phyloP scores from a whole-genome alignment of 2,888 invertebrate species.

The Muschampia plurimacula region DNA sequence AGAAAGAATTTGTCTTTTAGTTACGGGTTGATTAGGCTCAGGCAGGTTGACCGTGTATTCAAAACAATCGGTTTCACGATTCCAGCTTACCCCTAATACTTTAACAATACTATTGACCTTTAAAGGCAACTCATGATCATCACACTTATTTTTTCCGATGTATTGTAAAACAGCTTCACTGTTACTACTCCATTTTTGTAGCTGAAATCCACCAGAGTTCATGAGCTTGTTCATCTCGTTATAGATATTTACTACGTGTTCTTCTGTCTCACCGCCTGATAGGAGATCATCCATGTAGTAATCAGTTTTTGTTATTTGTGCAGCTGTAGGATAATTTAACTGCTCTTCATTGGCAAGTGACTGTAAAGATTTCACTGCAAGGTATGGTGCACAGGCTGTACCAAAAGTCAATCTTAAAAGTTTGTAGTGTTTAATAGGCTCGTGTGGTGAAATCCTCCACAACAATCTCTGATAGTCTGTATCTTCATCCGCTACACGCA shows the following conservation, averaged over 20 bases:
- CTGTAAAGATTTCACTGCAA: conserved; percentile 44
- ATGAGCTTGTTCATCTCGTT: neutral
- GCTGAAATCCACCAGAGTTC: too few species aligned
- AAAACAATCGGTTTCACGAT: conserved; percentile 44
- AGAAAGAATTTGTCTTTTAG: conserved; percentile 48
- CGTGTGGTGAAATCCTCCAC: conserved; percentile 37
- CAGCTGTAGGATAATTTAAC: conserved; percentile 38
- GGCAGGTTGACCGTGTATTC: conserved; percentile 43
- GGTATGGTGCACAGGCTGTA: conserved; percentile 46
- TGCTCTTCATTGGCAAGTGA: conserved; percentile 42
- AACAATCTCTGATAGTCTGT: conserved; percentile 42
- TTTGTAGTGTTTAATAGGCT: conserved; percentile 39
- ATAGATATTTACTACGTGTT: conserved; percentile 34
- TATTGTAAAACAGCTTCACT: conserved; percentile 1
- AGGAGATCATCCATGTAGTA: conserved; percentile 20
- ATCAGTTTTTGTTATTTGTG: conserved; percentile 26
- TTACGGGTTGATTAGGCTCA: conserved; percentile 27
- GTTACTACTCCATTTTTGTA: conserved; percentile 43
- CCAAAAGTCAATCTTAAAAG: conserved; percentile 45
- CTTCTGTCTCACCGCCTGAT: conserved; percentile 40
- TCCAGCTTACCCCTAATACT: conserved; percentile 50
- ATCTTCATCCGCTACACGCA: conserved; percentile 36
- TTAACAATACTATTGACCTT: conserved; percentile 40
- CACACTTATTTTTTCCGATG: conserved; percentile 15
- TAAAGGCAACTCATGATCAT: neutral